Conservation (phyloP, 2,888 invertebrate species). For the Melipona beecheii region DNA sequence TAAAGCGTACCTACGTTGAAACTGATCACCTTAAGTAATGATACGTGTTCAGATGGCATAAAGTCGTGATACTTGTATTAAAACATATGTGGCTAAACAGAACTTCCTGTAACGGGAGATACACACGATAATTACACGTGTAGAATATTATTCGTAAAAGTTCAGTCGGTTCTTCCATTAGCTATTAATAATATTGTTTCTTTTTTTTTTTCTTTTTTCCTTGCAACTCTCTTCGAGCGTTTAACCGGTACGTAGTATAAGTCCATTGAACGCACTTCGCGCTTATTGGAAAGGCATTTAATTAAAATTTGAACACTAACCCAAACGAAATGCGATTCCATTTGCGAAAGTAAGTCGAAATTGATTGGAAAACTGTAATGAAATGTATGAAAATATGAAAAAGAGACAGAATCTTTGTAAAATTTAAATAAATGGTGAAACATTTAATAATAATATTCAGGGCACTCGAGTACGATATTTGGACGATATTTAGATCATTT, state of each 20-base stretch:
- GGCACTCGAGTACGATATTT: too few relatives aligned
- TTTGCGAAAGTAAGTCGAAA: too few relatives aligned
- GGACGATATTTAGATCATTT: not conserved
- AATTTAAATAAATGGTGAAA: too few relatives aligned
- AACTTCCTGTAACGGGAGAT: conserved; percentile 14
- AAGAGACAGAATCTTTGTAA: not conserved
- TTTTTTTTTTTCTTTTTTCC: not conserved
- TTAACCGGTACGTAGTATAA: too few relatives aligned
- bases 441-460: too few relatives aligned
- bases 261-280: not conserved
- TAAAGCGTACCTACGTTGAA: conserved; percentile 5
- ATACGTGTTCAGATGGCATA: conserved; percentile 33
- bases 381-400: not conserved
- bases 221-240: too few relatives aligned
- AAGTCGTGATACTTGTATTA: conserved; percentile 36
- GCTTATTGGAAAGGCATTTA: not conserved
- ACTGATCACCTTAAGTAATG: conserved; percentile 45
- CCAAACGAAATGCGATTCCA: not conserved
- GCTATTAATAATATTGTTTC: too few relatives aligned
- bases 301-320: not conserved
- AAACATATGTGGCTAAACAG: conserved; percentile 37
- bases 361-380: not conserved
- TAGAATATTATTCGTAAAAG: not conserved
- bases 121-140: not conserved
- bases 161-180: not conserved